Evolutionary conservation across 1,140 invertebrate genomes (phyloP).

Genomic region (Hycleus cichorii): DNA sequence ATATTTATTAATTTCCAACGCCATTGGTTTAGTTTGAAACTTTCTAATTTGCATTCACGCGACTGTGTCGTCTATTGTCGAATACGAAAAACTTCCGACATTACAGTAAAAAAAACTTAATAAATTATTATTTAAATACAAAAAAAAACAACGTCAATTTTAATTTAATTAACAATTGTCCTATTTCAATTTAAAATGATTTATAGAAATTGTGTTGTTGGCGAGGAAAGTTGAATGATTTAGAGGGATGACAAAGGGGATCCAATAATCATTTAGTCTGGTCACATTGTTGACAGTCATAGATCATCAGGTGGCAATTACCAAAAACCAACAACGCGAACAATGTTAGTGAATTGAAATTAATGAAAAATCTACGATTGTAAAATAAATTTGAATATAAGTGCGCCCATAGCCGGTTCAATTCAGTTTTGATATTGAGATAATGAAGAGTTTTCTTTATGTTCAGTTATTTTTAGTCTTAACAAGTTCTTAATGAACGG

Average conservation of each 20-base stretch:
- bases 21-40: slow-evolving; percentile 7
- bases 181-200: too few relatives aligned
- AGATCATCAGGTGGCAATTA: slow-evolving; percentile 16
- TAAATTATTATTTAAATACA: slow-evolving; percentile 4
- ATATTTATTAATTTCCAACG: slow-evolving; percentile 13
- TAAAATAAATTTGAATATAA: too few relatives aligned
- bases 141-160: background rate
- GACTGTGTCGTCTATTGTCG: too few relatives aligned
- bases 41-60: slow-evolving; percentile 10
- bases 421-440: slow-evolving; percentile 14
- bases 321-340: slow-evolving; percentile 1
- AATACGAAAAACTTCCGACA: slow-evolving; percentile 4
- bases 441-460: slow-evolving; percentile 16
- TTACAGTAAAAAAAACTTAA: background rate
- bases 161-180: too few relatives aligned
- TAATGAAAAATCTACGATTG: slow-evolving; percentile 2
- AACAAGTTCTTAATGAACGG: slow-evolving; percentile 22
- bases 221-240: too few relatives aligned
- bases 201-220: too few relatives aligned
- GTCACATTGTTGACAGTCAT: slow-evolving; percentile 10
- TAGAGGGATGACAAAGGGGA: too few relatives aligned
- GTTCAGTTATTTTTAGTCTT: slow-evolving; percentile 17
- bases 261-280: background rate
- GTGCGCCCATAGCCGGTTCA: slow-evolving; percentile 6
- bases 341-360: slow-evolving; percentile 8